Base-by-base conservation (phyloP, 2,888 invertebrate species). In the Diadegma fenestrale region DNA sequence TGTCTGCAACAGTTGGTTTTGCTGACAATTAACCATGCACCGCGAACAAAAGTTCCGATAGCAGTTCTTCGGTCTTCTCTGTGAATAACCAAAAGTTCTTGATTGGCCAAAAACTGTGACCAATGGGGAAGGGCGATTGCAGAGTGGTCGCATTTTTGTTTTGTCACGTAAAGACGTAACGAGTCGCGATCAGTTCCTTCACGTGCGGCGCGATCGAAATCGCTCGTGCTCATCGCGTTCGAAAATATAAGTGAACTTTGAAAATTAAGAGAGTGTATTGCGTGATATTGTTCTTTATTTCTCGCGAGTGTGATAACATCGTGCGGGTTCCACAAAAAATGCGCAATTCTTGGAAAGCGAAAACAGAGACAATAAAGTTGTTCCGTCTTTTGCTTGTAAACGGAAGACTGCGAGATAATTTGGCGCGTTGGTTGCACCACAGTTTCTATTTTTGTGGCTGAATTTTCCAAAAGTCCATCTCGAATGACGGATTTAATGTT, bases 251-350 rank as follows among this genome's bases (percentile, higher is more conserved):
- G 26, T 12, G 6, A 69, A 30, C 14, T 3, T 10, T 45, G 10
- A 69, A 30, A 5, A n/a, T 30, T 17, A 0, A 33, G 10, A 7
- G 14, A 33, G 30, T 26, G 45, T 48, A n/a, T 12, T 33, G 30
- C 48, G 30, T 69, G 19, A 30, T 33, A 69, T 51, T 30, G 33
- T 48, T 69, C 48, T 69, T 69, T 51, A 69, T 69, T 69, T 48
- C 69, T 45, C 33, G 69, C 48, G 69, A 69, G 51, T 33, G 45
- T 19, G 48, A 45, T 69, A 4, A 51, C 51, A 51, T 69, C 19
- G 69, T 69, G 48, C 33, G 10, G n/a, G n/a, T 12, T 48, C 10
- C 48, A 45, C 69, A 10, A 33, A n/a, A 30, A 12, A 51, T 30
- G 12, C 45, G 26, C 69, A 48, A 33, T 69, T 12, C 26, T 69